A percentile compares a stretch with the other conserved stretches of the same genome.
These are phyloP conservation scores for Bos indicus DNA, from an alignment of 2,113 vertebrate genomes.

Conservation along the genomic window DNA sequence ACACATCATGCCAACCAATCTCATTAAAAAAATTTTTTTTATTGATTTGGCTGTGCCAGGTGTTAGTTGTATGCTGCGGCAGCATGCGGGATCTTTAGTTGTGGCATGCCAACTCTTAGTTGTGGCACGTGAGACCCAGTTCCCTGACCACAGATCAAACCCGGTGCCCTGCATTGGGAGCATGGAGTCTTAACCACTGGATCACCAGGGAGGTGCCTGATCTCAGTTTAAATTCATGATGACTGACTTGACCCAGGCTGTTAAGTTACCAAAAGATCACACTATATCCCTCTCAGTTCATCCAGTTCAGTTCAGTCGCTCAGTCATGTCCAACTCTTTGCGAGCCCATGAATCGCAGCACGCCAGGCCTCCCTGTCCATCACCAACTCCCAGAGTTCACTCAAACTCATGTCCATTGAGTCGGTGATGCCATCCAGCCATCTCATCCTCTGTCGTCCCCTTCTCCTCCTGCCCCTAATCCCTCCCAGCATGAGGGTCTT, in stretches of 20 bases:
- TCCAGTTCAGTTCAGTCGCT: too few relatives aligned
- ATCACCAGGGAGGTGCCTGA: not conserved
- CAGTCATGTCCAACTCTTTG: not conserved
- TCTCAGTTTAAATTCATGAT: not conserved
- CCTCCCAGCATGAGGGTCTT: too few relatives aligned
- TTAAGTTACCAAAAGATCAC: not conserved
- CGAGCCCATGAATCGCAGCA: not conserved
- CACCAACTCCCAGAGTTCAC: too few relatives aligned
- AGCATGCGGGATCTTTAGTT: not conserved
- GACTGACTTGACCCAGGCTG: not conserved
- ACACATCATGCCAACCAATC: not conserved
- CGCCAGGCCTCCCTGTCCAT: too few relatives aligned
- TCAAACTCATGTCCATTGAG: too few relatives aligned
- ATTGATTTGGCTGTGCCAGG: not conserved
- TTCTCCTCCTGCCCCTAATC: too few relatives aligned
- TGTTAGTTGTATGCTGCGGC: not conserved
- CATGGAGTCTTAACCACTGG: not conserved
- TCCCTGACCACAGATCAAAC: not conserved
- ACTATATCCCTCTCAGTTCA: not conserved
- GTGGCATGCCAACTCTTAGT: not conserved
- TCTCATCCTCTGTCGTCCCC: too few relatives aligned
- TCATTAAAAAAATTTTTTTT: not conserved
- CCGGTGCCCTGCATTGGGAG: not conserved
- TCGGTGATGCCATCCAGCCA: too few relatives aligned
- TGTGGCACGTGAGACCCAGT: fast-evolving